Conservation (phyloP, 2,113 vertebrate genomes). For the Ceuthmochares aereus region DNA sequence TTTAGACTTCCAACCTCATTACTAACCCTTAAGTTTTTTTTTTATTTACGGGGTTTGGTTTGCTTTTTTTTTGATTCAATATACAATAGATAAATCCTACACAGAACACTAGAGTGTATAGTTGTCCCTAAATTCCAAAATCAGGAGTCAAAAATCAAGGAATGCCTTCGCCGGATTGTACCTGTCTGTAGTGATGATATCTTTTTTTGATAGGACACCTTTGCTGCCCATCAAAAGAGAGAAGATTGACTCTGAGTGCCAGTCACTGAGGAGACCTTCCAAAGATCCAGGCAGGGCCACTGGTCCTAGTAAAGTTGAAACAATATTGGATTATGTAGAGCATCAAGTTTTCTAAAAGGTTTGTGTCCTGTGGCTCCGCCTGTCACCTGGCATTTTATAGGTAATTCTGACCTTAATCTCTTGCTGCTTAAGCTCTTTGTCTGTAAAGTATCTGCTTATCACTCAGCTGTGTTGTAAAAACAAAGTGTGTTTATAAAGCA, state of each 20-base stretch:
- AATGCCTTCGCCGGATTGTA: not conserved
- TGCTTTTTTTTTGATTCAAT: not conserved
- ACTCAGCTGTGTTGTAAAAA: not conserved
- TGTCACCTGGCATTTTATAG: not conserved
- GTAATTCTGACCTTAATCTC: not conserved
- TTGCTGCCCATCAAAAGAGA: not conserved
- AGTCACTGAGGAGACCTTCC: not conserved
- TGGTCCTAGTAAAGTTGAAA: not conserved
- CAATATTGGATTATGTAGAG: not conserved
- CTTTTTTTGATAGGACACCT: not conserved
- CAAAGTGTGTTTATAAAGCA: not conserved
- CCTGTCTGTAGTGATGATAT: rapidly evolving
- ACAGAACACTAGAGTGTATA: not conserved
- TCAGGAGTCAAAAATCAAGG: not conserved
- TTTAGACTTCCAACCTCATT: not conserved
- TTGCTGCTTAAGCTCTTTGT: not conserved
- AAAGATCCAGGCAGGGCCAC: not conserved
- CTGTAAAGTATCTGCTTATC: not conserved
- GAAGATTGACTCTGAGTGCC: not conserved
- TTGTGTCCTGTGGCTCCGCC: not conserved
- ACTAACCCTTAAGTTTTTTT: not conserved
- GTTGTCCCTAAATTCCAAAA: not conserved
- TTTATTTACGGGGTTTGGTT: not conserved
- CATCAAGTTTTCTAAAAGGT: not conserved
- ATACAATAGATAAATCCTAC: not conserved